These are phyloP conservation scores for Melinaea marsaeus DNA, from an alignment of 2,888 invertebrate genomes.

Conservation along the genomic window DNA sequence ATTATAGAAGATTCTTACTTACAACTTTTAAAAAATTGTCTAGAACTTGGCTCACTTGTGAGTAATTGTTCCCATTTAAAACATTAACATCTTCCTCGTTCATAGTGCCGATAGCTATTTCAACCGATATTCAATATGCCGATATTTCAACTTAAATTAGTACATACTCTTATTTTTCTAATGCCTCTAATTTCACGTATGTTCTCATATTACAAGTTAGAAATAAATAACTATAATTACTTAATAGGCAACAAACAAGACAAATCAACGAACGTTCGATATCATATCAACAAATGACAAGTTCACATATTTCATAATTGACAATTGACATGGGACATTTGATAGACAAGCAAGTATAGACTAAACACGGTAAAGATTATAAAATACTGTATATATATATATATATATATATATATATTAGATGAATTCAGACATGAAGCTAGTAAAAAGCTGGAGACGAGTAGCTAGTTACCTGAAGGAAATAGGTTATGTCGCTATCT, in stretches of 20 bases:
- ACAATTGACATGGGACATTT: too few relatives aligned
- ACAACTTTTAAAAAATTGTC: conserved; percentile 56
- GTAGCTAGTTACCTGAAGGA: too few relatives aligned
- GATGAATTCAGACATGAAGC: too few relatives aligned
- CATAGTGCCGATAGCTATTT: conserved; percentile 40
- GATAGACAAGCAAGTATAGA: too few relatives aligned
- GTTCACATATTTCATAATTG: background rate
- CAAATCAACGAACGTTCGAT: background rate
- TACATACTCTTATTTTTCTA: too few relatives aligned
- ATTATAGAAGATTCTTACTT: conserved; percentile 27
- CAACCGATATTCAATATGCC: background rate
- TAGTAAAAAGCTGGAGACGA: too few relatives aligned
- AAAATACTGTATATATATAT: too few relatives aligned
- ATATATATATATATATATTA: too few relatives aligned
- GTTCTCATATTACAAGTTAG: background rate
- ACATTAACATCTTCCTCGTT: conserved; percentile 59
- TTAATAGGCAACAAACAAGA: background rate
- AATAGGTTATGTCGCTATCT: too few relatives aligned
- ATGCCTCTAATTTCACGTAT: too few relatives aligned
- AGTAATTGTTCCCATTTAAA: conserved; percentile 44
- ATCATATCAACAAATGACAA: conserved; percentile 7
- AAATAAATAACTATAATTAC: background rate
- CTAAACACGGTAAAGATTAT: too few relatives aligned
- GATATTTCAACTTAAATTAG: too few relatives aligned
- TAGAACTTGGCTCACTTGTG: conserved; percentile 47